phyloP scores from a whole-genome alignment of 2,888 invertebrate species.

The Athalia circularis region DNA sequence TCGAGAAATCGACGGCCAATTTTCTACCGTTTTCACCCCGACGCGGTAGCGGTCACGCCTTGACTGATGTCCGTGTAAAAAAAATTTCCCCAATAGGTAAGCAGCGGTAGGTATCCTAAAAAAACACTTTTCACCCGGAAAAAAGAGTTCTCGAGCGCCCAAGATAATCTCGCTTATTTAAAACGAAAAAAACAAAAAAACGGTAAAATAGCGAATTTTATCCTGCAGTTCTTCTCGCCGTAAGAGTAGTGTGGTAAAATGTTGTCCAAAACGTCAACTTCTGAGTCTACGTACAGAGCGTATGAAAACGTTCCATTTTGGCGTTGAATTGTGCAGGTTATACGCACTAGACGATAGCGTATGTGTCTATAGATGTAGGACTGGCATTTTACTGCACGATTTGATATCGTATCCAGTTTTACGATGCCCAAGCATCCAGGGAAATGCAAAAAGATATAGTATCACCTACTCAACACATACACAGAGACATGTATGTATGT shows the following conservation, averaged over 20 bases:
- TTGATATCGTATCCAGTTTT: constrained; percentile 41
- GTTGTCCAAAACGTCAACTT: too few relatives aligned
- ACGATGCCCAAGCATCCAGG: background rate
- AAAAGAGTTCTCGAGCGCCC: background rate
- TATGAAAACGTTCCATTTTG: background rate
- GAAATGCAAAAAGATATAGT: background rate
- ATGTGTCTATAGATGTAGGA: background rate
- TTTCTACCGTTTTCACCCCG: constrained; percentile 51
- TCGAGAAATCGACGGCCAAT: constrained; percentile 42
- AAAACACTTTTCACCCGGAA: constrained; percentile 5
- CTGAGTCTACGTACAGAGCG: too few relatives aligned
- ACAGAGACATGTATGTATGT: background rate
- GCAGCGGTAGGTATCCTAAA: background rate
- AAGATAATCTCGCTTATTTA: background rate
- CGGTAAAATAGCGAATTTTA: too few relatives aligned
- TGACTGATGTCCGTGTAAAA: constrained; percentile 37
- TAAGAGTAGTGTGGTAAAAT: too few relatives aligned
- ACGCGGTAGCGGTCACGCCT: constrained; percentile 46
- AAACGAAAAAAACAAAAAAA: background rate
- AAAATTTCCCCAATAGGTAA: constrained; percentile 22
- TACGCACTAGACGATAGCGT: background rate
- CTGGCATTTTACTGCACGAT: constrained; percentile 29
- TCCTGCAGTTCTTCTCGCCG: too few relatives aligned
- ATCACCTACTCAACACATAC: background rate
- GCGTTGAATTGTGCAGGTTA: background rate